Evolutionary conservation across 2,888 invertebrate species (phyloP).

Genomic region (Drymonia ruficornis): DNA sequence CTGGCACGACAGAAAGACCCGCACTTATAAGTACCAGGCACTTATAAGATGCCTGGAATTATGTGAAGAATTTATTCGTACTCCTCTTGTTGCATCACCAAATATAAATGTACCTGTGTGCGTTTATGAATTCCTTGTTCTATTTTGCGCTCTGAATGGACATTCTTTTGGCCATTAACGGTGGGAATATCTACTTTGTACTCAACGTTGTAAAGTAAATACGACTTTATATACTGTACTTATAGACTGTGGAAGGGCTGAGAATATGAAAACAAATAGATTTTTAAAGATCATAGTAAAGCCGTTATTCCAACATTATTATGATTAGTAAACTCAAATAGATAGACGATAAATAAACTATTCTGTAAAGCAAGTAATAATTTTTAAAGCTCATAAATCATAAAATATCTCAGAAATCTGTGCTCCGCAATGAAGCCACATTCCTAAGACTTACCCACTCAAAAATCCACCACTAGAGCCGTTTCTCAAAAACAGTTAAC

Average conservation of each 20-base stretch:
- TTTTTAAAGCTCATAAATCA: no score
- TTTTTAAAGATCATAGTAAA: no score
- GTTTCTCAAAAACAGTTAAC: constrained; percentile 47
- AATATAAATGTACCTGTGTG: constrained; percentile 3
- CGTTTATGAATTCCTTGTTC: constrained; percentile 4
- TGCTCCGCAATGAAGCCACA: neutral
- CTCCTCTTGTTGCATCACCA: constrained; percentile 2
- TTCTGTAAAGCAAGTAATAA: no score
- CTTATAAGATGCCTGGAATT: neutral
- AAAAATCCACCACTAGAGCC: constrained; percentile 22
- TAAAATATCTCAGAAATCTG: neutral
- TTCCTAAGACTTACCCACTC: constrained; percentile 7
- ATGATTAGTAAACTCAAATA: neutral
- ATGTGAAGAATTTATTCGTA: constrained; percentile 8
- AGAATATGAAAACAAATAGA: no score
- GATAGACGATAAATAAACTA: neutral
- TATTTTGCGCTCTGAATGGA: constrained; percentile 1
- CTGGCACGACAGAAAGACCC: constrained; percentile 64
- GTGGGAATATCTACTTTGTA: neutral
- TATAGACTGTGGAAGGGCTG: no score
- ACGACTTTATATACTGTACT: neutral
- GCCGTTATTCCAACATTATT: no score
- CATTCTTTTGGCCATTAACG: neutral
- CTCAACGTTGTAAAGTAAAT: no score
- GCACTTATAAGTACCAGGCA: constrained; percentile 42